A percentile compares a stretch with the other conserved stretches of the same genome.
These are phyloP conservation scores for Diaphora mendica DNA, from an alignment of 2,888 invertebrate species.

Conservation along the genomic window DNA sequence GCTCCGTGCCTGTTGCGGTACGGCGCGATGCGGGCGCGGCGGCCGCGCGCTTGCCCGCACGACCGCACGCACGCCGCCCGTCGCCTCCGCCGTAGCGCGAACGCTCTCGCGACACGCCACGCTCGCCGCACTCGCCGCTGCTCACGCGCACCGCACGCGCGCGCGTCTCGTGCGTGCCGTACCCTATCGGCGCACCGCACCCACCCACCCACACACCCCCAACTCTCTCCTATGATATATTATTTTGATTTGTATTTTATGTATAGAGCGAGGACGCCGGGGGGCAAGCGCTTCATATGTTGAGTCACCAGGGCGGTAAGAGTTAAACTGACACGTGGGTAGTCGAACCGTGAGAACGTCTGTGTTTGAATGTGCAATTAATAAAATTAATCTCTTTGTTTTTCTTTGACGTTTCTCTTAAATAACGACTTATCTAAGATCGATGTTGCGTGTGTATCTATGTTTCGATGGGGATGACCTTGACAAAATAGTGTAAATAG, in stretches of 20 bases:
- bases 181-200: slow-evolving; percentile 69
- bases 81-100: slow-evolving; percentile 52
- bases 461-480: slow-evolving; percentile 86
- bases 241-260: slow-evolving; percentile 87
- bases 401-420: slow-evolving; percentile 87
- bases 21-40: slow-evolving; percentile 50
- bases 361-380: slow-evolving; percentile 86
- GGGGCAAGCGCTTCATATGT: slow-evolving; percentile 95
- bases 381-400: slow-evolving; percentile 83
- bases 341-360: slow-evolving; percentile 86
- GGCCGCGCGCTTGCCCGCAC: slow-evolving; percentile 47
- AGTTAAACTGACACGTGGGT: slow-evolving; percentile 84
- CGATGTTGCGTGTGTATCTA: slow-evolving; percentile 87
- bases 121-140: slow-evolving; percentile 58
- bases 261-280: slow-evolving; percentile 97
- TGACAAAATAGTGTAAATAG: slow-evolving; percentile 84
- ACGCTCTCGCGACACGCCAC: slow-evolving; percentile 53
- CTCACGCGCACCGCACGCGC: slow-evolving; percentile 56
- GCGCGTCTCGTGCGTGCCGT: slow-evolving; percentile 54
- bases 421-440: slow-evolving; percentile 85
- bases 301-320: slow-evolving; percentile 98
- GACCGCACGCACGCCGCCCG: slow-evolving; percentile 56
- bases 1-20: slow-evolving; percentile 46
- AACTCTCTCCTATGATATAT: slow-evolving; percentile 85
- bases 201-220: slow-evolving; percentile 80